Evolutionary conservation across 2,113 vertebrate genomes (phyloP).

Genomic region (Aramus guarauna): DNA sequence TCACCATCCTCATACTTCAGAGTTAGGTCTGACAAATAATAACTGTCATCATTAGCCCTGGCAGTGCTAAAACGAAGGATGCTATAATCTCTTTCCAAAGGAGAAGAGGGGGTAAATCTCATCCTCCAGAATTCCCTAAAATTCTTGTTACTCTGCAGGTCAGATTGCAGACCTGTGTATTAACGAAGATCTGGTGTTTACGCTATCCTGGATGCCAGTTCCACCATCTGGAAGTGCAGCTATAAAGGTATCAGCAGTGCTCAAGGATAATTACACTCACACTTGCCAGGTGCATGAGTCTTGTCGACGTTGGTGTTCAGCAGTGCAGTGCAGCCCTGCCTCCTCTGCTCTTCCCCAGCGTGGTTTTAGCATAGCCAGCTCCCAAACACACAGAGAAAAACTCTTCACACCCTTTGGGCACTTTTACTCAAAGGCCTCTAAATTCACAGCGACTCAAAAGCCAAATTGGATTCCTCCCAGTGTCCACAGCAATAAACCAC

Average conservation of each 20-base stretch:
- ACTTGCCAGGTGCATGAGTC: not conserved
- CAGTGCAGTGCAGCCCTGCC: not conserved
- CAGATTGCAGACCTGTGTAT: not conserved
- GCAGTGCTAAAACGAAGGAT: not conserved
- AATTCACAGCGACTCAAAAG: not conserved
- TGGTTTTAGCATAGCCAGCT: not conserved
- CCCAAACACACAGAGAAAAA: not conserved
- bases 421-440: not conserved
- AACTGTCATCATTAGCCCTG: not conserved
- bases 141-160: not conserved
- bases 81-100: not conserved
- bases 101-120: not conserved
- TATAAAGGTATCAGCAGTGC: not conserved
- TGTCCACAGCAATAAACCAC: not conserved
- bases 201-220: not conserved
- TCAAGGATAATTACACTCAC: not conserved
- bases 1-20: not conserved
- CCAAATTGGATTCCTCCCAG: not conserved
- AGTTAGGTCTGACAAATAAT: not conserved
- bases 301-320: fast-evolving
- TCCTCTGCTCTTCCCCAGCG: not conserved
- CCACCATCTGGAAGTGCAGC: not conserved
- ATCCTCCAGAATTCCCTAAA: not conserved
- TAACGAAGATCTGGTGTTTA: not conserved
- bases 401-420: not conserved